phyloP scores from a whole-genome alignment of 2,113 vertebrate species.

The pig (Sus scrofa) region T2T-Sscrofa CM000812.6:176753001-176753500 shows the following conservation, averaged over 20 bases:
- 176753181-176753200: constrained; percentile 41
- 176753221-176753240: constrained; percentile 32
- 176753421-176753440: constrained; percentile 46
- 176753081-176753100: neutral
- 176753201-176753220: constrained; percentile 13
- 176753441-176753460: constrained; percentile 45
- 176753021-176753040: neutral
- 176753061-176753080: neutral
- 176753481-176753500: neutral
- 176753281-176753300: neutral
- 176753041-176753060: neutral
- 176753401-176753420: neutral
- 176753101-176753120: neutral
- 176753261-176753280: neutral
- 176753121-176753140: neutral
- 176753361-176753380: neutral
- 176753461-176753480: neutral
- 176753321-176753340: neutral
- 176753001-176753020: neutral
- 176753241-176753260: constrained; percentile 31
- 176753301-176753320: constrained; percentile 44
- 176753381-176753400: constrained; percentile 49
- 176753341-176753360: neutral
- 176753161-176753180: constrained; percentile 17
- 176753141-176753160: neutral